Evolutionary conservation across 1,140 invertebrate genomes (phyloP).

Genomic region (Caenorhabditis brenneri): DNA sequence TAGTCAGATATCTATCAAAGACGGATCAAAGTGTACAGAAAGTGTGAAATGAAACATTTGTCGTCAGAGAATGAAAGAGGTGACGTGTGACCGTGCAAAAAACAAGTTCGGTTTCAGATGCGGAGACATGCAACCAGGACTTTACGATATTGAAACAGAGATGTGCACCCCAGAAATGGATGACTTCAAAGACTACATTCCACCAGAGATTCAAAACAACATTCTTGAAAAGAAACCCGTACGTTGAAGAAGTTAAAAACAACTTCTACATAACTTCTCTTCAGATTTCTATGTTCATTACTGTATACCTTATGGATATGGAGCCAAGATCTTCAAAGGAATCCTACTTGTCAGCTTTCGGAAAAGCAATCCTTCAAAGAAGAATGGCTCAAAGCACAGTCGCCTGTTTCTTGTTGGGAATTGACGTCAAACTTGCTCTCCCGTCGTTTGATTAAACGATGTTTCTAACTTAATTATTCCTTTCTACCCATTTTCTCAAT

Average conservation of each 20-base stretch:
- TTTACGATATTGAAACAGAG: slow-evolving; percentile 71
- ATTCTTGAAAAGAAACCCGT: slow-evolving; percentile 70
- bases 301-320: slow-evolving; percentile 71
- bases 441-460: slow-evolving; percentile 47
- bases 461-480: not conserved
- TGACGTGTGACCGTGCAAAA: not conserved
- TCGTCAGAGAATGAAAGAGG: not conserved
- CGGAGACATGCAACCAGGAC: slow-evolving; percentile 60
- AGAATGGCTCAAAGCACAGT: slow-evolving; percentile 70
- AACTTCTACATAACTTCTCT: not conserved
- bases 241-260: not conserved
- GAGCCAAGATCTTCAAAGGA: slow-evolving; percentile 66
- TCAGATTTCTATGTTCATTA: slow-evolving; percentile 71
- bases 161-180: slow-evolving; percentile 71
- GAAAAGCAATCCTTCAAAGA: slow-evolving; percentile 67
- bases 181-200: slow-evolving; percentile 70
- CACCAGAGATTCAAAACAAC: slow-evolving; percentile 69
- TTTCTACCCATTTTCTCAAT: not conserved
- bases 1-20: not conserved
- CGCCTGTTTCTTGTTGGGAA: slow-evolving; percentile 69
- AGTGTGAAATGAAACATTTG: not conserved
- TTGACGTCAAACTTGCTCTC: slow-evolving; percentile 66
- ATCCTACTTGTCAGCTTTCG: slow-evolving; percentile 69
- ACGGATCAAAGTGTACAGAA: not conserved
- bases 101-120: slow-evolving; percentile 50